A percentile compares a stretch with the other conserved stretches of the same genome.
Conservation (phyloP, 2,797 vertebrate species). For the Monodelphis domestica region DNA sequence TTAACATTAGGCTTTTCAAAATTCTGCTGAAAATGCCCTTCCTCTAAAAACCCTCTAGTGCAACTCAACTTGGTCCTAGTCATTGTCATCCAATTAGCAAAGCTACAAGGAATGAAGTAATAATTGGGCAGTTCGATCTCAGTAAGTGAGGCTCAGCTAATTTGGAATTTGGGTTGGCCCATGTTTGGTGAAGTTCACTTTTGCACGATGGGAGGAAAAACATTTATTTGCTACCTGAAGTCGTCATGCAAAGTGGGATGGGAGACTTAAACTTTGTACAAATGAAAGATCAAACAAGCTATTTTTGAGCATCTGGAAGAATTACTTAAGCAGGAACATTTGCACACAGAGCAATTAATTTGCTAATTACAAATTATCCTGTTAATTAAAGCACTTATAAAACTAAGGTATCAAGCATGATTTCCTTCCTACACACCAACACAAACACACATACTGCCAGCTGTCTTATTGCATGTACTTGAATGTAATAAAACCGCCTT, state of each 20-base stretch:
- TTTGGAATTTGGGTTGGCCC: background rate
- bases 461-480: background rate
- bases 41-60: slow-evolving; percentile 24
- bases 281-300: background rate
- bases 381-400: slow-evolving; percentile 43
- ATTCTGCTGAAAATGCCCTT: background rate
- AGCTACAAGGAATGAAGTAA: background rate
- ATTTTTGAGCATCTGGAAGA: background rate
- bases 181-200: background rate
- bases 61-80: slow-evolving; percentile 9
- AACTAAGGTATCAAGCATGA: background rate
- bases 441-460: background rate
- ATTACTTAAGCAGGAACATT: slow-evolving; percentile 30
- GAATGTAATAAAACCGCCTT: slow-evolving; percentile 42
- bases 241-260: background rate
- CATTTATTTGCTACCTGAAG: background rate
- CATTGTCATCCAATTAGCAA: background rate
- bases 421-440: background rate
- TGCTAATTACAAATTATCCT: slow-evolving; percentile 41
- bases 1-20: slow-evolving; percentile 18
- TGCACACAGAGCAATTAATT: slow-evolving; percentile 41
- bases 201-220: background rate
- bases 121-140: background rate
- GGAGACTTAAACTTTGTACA: background rate
- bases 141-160: background rate